Conservation (phyloP, 2,888 invertebrate genomes). For the Dascillus cervinus region DNA sequence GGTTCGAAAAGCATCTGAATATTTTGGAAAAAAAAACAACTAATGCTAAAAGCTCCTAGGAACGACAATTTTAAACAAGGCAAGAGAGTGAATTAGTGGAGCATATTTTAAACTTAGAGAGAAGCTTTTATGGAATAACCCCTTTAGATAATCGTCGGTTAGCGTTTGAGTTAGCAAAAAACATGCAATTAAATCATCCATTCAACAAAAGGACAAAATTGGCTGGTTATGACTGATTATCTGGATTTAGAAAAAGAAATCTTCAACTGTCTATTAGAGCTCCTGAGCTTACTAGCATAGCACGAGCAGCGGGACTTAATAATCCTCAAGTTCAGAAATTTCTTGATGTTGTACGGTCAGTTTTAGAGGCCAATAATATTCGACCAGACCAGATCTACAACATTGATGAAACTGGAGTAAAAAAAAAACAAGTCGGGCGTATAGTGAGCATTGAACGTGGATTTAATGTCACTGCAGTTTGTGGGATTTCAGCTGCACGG, state of each 20-base stretch:
- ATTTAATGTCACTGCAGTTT: constrained; percentile 4
- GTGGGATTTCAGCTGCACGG: constrained; percentile 2
- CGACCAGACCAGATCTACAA: constrained; percentile 2
- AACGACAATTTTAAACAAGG: constrained; percentile 4
- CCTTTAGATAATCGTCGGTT: constrained; percentile 1
- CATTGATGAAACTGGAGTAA: constrained; percentile 1
- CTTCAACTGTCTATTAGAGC: constrained; percentile 2
- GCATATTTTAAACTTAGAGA: constrained; percentile 2
- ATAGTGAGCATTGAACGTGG: constrained; percentile 3
- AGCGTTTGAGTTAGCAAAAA: constrained; percentile 5
- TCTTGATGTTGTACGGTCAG: constrained; percentile 1
- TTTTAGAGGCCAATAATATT: constrained; percentile 1
- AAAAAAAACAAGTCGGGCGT: not conserved
- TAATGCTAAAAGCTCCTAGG: no score
- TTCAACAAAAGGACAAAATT: constrained; percentile 4
- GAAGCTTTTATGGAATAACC: constrained; percentile 6
- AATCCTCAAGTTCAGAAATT: constrained; percentile 4
- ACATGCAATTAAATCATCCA: constrained; percentile 5
- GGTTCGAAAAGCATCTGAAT: no score
- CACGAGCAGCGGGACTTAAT: constrained; percentile 2
- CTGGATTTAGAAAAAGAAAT: constrained; percentile 3
- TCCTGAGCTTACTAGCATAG: constrained; percentile 2
- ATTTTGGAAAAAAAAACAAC: no score
- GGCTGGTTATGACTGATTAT: constrained; percentile 3
- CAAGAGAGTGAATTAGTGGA: constrained; percentile 2